Conservation (phyloP, 2,113 vertebrate genomes). For the Dasyurus viverrinus region DNA sequence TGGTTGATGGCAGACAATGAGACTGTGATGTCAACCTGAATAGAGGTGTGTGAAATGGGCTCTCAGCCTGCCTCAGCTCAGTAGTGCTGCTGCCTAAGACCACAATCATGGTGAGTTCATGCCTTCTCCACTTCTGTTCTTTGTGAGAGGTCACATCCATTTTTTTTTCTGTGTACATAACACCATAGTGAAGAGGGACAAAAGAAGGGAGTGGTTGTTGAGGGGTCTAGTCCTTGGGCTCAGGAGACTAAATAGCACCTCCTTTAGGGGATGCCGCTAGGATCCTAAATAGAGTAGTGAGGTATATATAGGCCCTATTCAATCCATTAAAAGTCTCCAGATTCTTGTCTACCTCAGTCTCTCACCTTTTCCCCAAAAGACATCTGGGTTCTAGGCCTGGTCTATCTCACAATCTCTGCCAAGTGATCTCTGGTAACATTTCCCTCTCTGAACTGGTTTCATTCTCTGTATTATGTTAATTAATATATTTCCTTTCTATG, state of each 20-base stretch:
- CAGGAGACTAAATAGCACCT: not conserved
- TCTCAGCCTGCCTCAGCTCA: not conserved
- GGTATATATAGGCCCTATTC: not conserved
- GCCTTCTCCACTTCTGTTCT: not conserved
- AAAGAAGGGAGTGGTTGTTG: not conserved
- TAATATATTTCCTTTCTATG: not conserved
- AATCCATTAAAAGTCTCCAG: not conserved
- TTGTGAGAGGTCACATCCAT: not conserved
- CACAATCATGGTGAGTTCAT: conserved; percentile 66
- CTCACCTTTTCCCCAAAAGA: not conserved
- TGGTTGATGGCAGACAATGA: conserved; percentile 65
- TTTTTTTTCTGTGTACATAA: not conserved
- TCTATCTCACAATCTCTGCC: not conserved
- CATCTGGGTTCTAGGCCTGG: not conserved
- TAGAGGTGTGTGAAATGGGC: conserved; percentile 32
- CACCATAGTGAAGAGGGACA: not conserved
- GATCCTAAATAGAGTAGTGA: not conserved
- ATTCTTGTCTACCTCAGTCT: not conserved
- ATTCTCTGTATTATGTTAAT: not conserved
- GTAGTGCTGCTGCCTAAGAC: conserved; percentile 54
- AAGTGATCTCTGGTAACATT: not conserved
- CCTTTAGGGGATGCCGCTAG: not conserved
- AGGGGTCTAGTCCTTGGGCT: not conserved
- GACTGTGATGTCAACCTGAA: conserved; percentile 66
- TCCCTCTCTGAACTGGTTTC: not conserved